Evolutionary conservation across 2,797 vertebrate genomes (phyloP).

Genomic region (Monodelphis domestica): DNA sequence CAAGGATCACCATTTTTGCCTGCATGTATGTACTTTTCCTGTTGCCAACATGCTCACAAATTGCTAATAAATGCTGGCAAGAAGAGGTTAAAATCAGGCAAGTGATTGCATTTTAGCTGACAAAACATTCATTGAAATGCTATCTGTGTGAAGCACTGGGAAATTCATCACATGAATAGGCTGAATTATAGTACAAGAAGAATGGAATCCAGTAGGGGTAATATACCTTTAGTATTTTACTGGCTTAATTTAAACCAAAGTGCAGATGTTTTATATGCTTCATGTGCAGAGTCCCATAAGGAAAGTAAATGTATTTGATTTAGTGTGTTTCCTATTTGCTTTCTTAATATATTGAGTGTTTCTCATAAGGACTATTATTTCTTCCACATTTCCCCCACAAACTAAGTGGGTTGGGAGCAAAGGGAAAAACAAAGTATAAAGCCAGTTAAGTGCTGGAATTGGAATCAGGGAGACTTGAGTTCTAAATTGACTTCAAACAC

Average conservation of each 20-base stretch:
- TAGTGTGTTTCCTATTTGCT: conserved; percentile 32
- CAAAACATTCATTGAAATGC: conserved; percentile 65
- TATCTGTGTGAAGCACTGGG: conserved; percentile 41
- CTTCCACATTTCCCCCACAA: not conserved
- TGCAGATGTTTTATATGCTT: not conserved
- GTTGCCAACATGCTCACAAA: conserved; percentile 46
- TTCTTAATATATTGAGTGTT: conserved; percentile 37
- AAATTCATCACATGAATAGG: conserved; percentile 57
- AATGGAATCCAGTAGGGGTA: not conserved
- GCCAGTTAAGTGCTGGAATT: not conserved
- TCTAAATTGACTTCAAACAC: not conserved
- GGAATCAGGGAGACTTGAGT: not conserved
- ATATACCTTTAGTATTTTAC: conserved; percentile 2
- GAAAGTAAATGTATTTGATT: not conserved
- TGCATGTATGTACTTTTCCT: conserved; percentile 45
- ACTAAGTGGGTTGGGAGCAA: not conserved
- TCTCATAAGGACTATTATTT: conserved; percentile 53
- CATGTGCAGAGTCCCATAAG: conserved; percentile 22
- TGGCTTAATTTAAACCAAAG: conserved; percentile 57
- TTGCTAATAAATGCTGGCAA: conserved; percentile 54
- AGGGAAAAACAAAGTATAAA: not conserved
- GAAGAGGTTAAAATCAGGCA: conserved; percentile 57
- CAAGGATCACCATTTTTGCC: not conserved
- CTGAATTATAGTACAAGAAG: conserved; percentile 37
- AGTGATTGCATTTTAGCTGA: conserved; percentile 58